These are phyloP conservation scores for Thryonomys swinderianus DNA, from an alignment of 2,113 vertebrate species.

Conservation along the genomic window DNA sequence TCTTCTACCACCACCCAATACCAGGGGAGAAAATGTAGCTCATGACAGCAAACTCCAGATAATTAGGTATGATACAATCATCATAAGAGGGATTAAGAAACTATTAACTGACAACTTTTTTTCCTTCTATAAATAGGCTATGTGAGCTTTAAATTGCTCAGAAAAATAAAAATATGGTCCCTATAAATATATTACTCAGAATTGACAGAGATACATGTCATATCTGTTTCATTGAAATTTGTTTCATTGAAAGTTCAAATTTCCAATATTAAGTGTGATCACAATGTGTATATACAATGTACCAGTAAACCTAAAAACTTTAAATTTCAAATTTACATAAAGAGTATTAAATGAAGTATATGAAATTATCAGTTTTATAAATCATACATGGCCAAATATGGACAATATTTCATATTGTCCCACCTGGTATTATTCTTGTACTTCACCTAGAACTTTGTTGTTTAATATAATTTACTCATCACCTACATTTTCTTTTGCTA, in stretches of 20 bases:
- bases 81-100: neutral
- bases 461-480: neutral
- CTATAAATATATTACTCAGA: neutral
- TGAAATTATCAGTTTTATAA: neutral
- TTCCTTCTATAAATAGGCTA: conserved; percentile 1
- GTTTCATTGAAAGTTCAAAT: neutral
- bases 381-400: neutral
- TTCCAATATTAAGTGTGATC: too few species aligned
- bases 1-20: neutral
- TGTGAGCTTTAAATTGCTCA: conserved; percentile 20
- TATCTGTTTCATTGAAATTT: neutral
- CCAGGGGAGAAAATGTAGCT: neutral
- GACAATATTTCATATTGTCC: neutral
- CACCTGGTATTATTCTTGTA: neutral
- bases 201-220: neutral
- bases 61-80: conserved; percentile 40
- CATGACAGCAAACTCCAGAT: neutral
- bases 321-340: too few species aligned
- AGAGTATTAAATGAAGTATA: neutral
- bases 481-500: neutral
- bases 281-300: too few species aligned
- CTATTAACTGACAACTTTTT: conserved; percentile 9
- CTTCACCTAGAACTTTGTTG: neutral
- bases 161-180: neutral
- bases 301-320: too few species aligned